phyloP scores from a whole-genome alignment of 2,113 vertebrate species.

The Tragulus kanchil region DNA sequence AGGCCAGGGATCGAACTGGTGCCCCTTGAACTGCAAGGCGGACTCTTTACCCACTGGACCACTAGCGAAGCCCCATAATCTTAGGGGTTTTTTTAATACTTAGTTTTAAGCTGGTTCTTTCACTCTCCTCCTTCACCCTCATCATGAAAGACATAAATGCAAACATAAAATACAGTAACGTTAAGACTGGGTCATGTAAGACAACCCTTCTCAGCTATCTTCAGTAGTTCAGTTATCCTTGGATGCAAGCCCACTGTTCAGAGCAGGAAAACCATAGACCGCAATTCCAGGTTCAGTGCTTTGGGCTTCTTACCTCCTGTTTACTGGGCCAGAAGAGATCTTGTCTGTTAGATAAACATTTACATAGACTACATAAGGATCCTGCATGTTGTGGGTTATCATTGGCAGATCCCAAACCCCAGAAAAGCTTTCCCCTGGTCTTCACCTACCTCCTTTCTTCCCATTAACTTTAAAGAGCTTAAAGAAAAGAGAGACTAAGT shows the following conservation, averaged over 20 bases:
- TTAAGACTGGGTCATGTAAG: conserved; percentile 47
- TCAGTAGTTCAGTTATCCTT: conserved; percentile 3
- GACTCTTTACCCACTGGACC: no score
- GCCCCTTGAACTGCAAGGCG: no score
- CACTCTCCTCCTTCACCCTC: no score
- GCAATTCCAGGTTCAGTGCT: conserved; percentile 32
- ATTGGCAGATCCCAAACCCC: neutral
- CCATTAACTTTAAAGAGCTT: neutral
- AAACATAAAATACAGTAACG: conserved; percentile 66
- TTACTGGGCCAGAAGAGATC: conserved; percentile 59
- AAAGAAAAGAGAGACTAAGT: conserved; percentile 3
- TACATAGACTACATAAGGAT: neutral
- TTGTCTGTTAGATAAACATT: conserved; percentile 8
- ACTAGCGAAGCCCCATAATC: no score
- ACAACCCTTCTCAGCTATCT: conserved; percentile 34
- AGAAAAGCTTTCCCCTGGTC: neutral
- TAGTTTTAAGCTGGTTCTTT: no score
- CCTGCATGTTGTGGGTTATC: neutral
- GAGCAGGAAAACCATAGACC: neutral
- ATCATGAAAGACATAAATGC: conserved; percentile 68
- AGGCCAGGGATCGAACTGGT: no score
- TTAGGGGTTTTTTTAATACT: no score
- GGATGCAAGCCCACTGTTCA: neutral
- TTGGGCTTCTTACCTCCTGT: conserved; percentile 1
- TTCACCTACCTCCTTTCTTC: neutral